A percentile compares a stretch with the other conserved stretches of the same genome.
Conservation (phyloP, 1,140 invertebrate genomes). For the Drosophila takahashii region DNA sequence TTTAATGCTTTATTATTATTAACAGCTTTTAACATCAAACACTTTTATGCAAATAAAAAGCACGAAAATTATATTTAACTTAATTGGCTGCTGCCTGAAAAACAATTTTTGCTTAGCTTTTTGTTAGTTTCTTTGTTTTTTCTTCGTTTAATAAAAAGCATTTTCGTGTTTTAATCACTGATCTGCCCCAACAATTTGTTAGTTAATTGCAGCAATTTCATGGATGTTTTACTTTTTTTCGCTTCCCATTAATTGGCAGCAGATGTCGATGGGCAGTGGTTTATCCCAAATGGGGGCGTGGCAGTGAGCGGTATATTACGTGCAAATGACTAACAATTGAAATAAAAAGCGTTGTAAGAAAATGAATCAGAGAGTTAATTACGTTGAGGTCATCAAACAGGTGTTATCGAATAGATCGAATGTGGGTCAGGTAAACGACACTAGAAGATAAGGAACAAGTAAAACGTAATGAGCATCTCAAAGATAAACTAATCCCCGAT, state of each 20-base stretch:
- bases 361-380: constrained; percentile 23
- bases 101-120: constrained; percentile 20
- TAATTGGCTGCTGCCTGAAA: constrained; percentile 4
- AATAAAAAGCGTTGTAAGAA: constrained; percentile 7
- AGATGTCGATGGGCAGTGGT: constrained; percentile 28
- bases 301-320: constrained; percentile 13
- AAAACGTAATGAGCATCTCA: background rate
- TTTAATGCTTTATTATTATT: background rate
- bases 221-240: constrained; percentile 36
- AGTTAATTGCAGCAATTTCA: constrained; percentile 73
- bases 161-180: constrained; percentile 75
- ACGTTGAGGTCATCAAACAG: constrained; percentile 37
- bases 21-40: background rate
- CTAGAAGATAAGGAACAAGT: background rate
- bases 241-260: constrained; percentile 32
- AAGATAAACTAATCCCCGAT: constrained; percentile 15
- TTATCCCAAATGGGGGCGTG: constrained; percentile 4
- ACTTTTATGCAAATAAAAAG: constrained; percentile 5
- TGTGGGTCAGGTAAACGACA: constrained; percentile 24
- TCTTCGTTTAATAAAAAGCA: constrained; percentile 64
- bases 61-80: constrained; percentile 44
- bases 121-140: constrained; percentile 18
- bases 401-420: constrained; percentile 16
- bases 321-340: constrained; percentile 30
- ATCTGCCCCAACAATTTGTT: constrained; percentile 78